Percentiles rank a stretch among this genome's conserved stretches.
Evolutionary conservation across 2,888 invertebrate genomes (phyloP).

Genomic region (Osedax frankpressi): DNA sequence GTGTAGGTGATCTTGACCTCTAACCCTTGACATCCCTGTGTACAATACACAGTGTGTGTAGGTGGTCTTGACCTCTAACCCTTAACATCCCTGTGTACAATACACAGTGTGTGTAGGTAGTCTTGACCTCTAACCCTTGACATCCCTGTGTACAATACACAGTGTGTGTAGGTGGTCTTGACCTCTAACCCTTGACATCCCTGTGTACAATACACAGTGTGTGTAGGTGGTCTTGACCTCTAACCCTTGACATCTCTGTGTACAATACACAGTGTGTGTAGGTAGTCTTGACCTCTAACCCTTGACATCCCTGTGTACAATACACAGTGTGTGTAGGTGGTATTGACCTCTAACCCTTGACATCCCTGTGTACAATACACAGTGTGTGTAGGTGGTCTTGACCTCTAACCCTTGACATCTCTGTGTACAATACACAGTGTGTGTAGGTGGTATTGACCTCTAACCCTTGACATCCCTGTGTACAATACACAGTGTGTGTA

Average conservation of each 20-base stretch:
- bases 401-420: constrained; percentile 49
- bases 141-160: constrained; percentile 49
- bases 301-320: constrained; percentile 49
- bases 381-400: constrained; percentile 47
- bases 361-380: constrained; percentile 49
- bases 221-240: constrained; percentile 48
- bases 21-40: constrained; percentile 50
- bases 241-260: constrained; percentile 50
- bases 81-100: constrained; percentile 49
- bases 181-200: constrained; percentile 49
- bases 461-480: constrained; percentile 50
- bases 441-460: constrained; percentile 48
- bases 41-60: constrained; percentile 48
- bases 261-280: constrained; percentile 48
- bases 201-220: constrained; percentile 48
- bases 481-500: constrained; percentile 48
- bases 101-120: constrained; percentile 47
- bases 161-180: constrained; percentile 47
- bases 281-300: constrained; percentile 48
- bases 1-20: constrained; percentile 48
- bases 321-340: constrained; percentile 47
- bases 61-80: constrained; percentile 48
- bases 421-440: constrained; percentile 48
- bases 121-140: constrained; percentile 49
- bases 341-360: constrained; percentile 49